Evolutionary conservation across 2,888 invertebrate genomes (phyloP), one percentile per base, ranked within the genome.

Genomic region (Frankliniella intonsa): DNA sequence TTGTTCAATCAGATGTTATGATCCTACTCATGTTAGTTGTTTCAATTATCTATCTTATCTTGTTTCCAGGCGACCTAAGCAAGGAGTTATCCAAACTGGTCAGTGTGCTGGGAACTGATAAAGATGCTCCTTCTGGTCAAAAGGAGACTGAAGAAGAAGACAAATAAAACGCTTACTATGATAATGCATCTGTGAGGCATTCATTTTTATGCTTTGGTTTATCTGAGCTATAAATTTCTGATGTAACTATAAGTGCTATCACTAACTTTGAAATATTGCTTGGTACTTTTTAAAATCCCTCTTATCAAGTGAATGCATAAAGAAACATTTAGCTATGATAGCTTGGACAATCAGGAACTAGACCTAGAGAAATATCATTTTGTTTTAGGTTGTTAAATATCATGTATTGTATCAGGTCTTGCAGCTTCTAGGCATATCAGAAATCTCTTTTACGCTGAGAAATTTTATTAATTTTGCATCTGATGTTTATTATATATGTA

Each of bases 271-370:
- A 22, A 8, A 22, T 10, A 76, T 25, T 38, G 38, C 38, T 76
- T 76, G 25, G 25, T 76, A 76, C 69, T 22, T 25, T 22, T 9
- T 25, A 9, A 25, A 25, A 76, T 25, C 8, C 9, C 69, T 25
- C 9, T 25, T 22, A 11, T 25, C 9, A 76, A 76, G 8, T 76
- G 69, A 76, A 76, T 76, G 69, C 22, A 25, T 22, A 25, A 25
- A 25, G 22, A 25, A 25, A 38, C 38, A 5, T 76, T 25, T 76
- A 76, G 69, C 25, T 25, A 3, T 76, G 3, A 25, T 76, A 76
- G 69, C 25, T 76, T 76, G 69, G 69, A 76, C 69, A 76, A 76
- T 76, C 69, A 76, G 69, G 69, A 76, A 12, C 12, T 25, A 76
- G 69, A 12, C 12, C 12, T 76, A 76, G 69, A 25, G 7, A 9